These are phyloP conservation scores for Sussaba pulchella DNA, from an alignment of 2,888 invertebrate species.

Conservation along the genomic window DNA sequence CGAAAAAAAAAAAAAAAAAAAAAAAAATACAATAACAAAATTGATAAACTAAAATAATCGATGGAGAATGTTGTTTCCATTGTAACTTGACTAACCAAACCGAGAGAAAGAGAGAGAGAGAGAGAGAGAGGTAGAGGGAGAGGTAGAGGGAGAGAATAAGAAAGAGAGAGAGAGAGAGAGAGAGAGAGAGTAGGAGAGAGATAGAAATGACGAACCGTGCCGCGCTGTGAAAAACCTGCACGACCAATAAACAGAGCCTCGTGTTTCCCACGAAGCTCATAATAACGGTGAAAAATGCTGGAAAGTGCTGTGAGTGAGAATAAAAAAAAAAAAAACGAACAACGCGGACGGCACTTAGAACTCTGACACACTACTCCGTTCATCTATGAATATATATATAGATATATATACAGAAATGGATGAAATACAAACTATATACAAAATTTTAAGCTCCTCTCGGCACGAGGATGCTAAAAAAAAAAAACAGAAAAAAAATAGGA, in stretches of 20 bases:
- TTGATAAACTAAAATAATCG: slow-evolving; percentile 17
- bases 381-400: slow-evolving; percentile 47
- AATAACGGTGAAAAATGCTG: slow-evolving; percentile 25
- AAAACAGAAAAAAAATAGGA: slow-evolving; percentile 7
- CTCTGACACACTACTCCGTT: slow-evolving; percentile 51
- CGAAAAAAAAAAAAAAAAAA: slow-evolving; percentile 67
- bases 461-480: slow-evolving; percentile 33
- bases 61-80: slow-evolving; percentile 42
- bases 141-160: neutral
- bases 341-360: slow-evolving; percentile 36
- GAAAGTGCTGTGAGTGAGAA: slow-evolving; percentile 55
- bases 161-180: slow-evolving; percentile 8
- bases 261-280: slow-evolving; percentile 50
- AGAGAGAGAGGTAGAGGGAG: neutral
- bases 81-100: slow-evolving; percentile 37
- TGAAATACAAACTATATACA: slow-evolving; percentile 64
- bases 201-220: slow-evolving; percentile 18
- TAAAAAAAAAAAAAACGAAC: slow-evolving; percentile 24
- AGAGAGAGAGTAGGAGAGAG: slow-evolving; percentile 2
- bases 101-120: neutral
- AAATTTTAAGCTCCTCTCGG: slow-evolving; percentile 54
- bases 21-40: slow-evolving; percentile 49
- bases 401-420: slow-evolving; percentile 59
- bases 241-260: slow-evolving; percentile 28
- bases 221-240: slow-evolving; percentile 22